A percentile compares a stretch with the other conserved stretches of the same genome.
Evolutionary conservation across 1,140 invertebrate species (phyloP).

Genomic region (Drosophila novamexicana): DNA sequence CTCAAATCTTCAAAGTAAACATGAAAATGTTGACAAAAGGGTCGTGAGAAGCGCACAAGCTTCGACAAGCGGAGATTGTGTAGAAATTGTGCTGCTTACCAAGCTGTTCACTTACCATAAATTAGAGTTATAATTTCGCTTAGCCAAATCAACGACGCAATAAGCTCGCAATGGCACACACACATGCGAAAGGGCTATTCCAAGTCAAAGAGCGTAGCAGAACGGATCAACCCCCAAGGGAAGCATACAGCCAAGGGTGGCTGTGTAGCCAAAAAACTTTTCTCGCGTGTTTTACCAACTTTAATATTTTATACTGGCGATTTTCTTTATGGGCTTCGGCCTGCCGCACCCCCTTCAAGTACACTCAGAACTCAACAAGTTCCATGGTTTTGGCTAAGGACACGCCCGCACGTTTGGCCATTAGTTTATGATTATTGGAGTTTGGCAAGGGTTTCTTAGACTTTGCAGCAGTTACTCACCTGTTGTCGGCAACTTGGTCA

Average conservation of each 20-base stretch:
- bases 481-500: slow-evolving; percentile 75
- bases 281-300: slow-evolving; percentile 79
- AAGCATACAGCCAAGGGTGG: slow-evolving; percentile 17
- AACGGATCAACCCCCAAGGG: slow-evolving; percentile 60
- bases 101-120: slow-evolving; percentile 71
- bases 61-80: slow-evolving; percentile 2
- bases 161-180: slow-evolving; percentile 62
- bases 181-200: slow-evolving; percentile 72
- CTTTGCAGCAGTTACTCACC: slow-evolving; percentile 53
- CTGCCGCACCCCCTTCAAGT: slow-evolving; percentile 9
- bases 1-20: slow-evolving; percentile 24
- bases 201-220: slow-evolving; percentile 8
- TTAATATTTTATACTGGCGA: slow-evolving; percentile 79
- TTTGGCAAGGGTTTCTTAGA: slow-evolving; percentile 39
- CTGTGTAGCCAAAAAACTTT: slow-evolving; percentile 59
- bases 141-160: slow-evolving; percentile 81
- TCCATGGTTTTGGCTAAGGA: slow-evolving; percentile 52
- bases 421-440: slow-evolving; percentile 80
- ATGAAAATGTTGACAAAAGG: background rate
- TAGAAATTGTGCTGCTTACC: background rate
- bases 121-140: slow-evolving; percentile 78
- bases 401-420: slow-evolving; percentile 65
- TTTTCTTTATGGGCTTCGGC: slow-evolving; percentile 69
- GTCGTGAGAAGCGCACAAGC: slow-evolving; percentile 39
- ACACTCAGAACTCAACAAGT: slow-evolving; percentile 68